Base-by-base conservation (phyloP, 2,888 invertebrate genomes). In the Drosophila gaucha region DNA sequence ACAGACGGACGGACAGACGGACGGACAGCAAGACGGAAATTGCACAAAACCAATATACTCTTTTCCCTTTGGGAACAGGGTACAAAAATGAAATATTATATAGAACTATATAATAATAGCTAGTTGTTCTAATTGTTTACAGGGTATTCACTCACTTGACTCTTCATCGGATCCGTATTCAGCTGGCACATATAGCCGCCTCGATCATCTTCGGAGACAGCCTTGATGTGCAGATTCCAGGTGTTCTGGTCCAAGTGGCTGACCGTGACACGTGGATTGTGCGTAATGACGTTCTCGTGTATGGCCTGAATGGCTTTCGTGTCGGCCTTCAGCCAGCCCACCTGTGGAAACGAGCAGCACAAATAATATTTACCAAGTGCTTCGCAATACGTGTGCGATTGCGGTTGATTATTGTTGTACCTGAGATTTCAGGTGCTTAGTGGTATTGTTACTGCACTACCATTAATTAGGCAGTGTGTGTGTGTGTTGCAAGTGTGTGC, bases 171-270 rank as follows among this genome's bases (percentile, higher is more conserved):
- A 92, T 97, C 96, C 18, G 97, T 97, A 93, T 98, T 98, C 89
- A 98, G 95, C 93, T 98, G 97, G 92, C 97, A 98, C 97, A 97
- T 97, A 92, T 97, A 98, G 80, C 95, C 94, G 28, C 98, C 98
- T 47, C 95, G 94, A 92, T 98, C 98, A 89, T 97, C 97, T 90
- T 96, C 96, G 87, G 96, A 96, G 2, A 96, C 95, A 82, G 95
- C 95, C 88, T 95, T 95, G 90, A 98, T 97, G 92, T 97, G 96
- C 69, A 98, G 93, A 92, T 96, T 97, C 98, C 98, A 98, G 86
- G 95, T 96, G 72, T 95, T 94, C 91, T 96, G 96, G 89, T 97
- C 97, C 89, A 95, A 95, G 91, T 96, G 97, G 30, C 96, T 95
- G 60, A 97, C 97, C 41, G 95, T 95, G 44, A 97, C 95, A 74